Evolutionary conservation across 2,888 invertebrate species (phyloP), one percentile per base, ranked within the genome.

Genomic region (Laspeyria flexula): DNA sequence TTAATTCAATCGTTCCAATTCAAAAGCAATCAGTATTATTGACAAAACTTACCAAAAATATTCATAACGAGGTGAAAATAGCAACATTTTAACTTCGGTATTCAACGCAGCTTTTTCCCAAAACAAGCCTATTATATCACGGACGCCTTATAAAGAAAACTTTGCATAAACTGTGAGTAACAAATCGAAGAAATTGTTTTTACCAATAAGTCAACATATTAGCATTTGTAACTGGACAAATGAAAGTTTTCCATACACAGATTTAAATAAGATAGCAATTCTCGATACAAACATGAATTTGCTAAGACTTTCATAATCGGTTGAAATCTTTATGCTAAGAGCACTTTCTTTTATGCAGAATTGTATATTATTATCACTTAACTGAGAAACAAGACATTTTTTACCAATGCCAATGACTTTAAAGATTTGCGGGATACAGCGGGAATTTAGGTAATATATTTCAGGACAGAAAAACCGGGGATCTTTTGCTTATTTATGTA

Each of bases 151-250:
- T 58, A 13, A 60, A 58, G 64, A 59, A 30, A 55, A 4, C 16
- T 15, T 13, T 38, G 39, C 63, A 47, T 44, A 57, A 63, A 60
- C 43, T 53, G 25, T 46, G 30, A 45, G 15, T 34, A n/a, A n/a
- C n/a, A n/a, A 42, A 47, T 47, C 43, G 47, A 62, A 60, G 51
- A 56, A 63, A 42, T 45, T 40, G 60, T 43, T 12, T 43, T n/a
- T 12, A 33, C 33, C 43, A 57, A 63, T 63, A 60, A 31, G 52
- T 57, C 47, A 48, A 57, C 18, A 25, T 45, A 43, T 56, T 52
- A 57, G 41, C 47, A 62, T 60, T 63, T 52, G 43, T 35, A 53
- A 49, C 64, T 42, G 37, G 64, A 53, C 59, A 63, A 63, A 60
- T 43, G 64, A 60, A 63, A 63, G 64, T 63, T 63, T 52, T 41